Conservation (phyloP, 2,888 invertebrate genomes). For the Molorchus minor region DNA sequence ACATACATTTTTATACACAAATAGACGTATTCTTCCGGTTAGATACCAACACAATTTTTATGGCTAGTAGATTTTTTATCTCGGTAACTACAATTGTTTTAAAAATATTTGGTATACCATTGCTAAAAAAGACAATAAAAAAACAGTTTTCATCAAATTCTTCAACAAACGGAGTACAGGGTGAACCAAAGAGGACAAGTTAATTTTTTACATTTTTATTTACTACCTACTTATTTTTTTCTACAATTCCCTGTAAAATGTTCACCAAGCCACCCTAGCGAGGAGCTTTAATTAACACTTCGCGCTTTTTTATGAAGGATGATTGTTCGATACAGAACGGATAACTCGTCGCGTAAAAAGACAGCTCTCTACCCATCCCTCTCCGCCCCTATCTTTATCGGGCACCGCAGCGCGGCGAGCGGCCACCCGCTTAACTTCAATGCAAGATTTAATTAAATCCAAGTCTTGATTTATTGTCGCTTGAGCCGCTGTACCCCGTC, state of each 20-base stretch:
- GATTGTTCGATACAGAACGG: slow-evolving; percentile 28
- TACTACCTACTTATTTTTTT: no score
- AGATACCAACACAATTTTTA: no score
- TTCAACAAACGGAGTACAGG: no score
- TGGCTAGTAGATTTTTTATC: no score
- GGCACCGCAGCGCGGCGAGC: slow-evolving; percentile 62
- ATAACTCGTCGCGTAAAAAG: slow-evolving; percentile 32
- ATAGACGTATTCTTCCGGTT: no score
- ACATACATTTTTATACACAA: no score
- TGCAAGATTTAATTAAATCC: slow-evolving; percentile 68
- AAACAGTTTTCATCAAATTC: no score
- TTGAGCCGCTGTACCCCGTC: slow-evolving; percentile 48
- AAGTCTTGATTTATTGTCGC: slow-evolving; percentile 67
- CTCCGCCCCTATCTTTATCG: slow-evolving; percentile 46
- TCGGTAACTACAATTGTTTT: no score
- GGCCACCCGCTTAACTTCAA: slow-evolving; percentile 66
- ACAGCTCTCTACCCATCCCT: slow-evolving; percentile 29
- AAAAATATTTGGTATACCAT: no score
- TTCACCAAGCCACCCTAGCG: not conserved
- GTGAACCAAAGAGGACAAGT: no score
- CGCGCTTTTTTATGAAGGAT: slow-evolving; percentile 14
- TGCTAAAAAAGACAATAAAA: no score
- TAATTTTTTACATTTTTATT: no score
- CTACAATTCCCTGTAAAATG: not conserved
- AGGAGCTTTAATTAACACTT: not conserved